Evolutionary conservation across 2,888 invertebrate species (phyloP), one percentile per base, ranked within the genome.

Genomic region (Erebia palarica): DNA sequence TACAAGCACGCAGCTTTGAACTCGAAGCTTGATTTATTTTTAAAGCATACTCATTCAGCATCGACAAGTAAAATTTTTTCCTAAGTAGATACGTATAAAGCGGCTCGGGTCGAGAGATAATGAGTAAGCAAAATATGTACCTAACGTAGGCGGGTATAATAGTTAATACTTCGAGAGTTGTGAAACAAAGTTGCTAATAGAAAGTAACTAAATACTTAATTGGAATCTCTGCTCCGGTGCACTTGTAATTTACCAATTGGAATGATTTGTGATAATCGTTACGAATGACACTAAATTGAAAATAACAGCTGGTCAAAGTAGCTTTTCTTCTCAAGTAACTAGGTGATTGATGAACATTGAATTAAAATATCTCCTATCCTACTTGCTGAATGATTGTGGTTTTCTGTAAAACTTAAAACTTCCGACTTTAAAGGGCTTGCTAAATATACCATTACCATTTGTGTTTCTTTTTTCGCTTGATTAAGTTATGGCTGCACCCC

Each of bases 401-500:
- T 36, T 36, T 36, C 7, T 5, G 0, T 7, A 36, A 36, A 36
- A 27, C 27, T 11, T 1, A 47, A 10, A 47, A 11, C 10, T 53
- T 9, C 9, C 9, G 16, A 7, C 16, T 53, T 7, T 53, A 18
- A 53, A 53, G 53, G 10, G 11, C 16, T 55, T 16, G 18, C n/a
- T 55, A 55, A 55, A 10, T 55, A 10, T 18, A 55, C 16, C 16
- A 55, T 55, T 18, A 16, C 16, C 16, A 16, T 53, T 16, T 18
- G 18, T 55, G 10, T 55, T 18, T 2, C 10, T 55, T 64, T 49
- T 21, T 67, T 47, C 44, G 10, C 14, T 16, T 58, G n/a, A 58
- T 49, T 14, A 61, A 68, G 58, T 64, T 16, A 47, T 49, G 53
- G 42, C 67, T 74, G 74, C 75, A 78, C 75, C 76, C 73, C 68